A percentile compares a stretch with the other conserved stretches of the same genome.
phyloP scores from a whole-genome alignment of 2,797 vertebrate species.

The Hozukius guyotensis region DNA sequence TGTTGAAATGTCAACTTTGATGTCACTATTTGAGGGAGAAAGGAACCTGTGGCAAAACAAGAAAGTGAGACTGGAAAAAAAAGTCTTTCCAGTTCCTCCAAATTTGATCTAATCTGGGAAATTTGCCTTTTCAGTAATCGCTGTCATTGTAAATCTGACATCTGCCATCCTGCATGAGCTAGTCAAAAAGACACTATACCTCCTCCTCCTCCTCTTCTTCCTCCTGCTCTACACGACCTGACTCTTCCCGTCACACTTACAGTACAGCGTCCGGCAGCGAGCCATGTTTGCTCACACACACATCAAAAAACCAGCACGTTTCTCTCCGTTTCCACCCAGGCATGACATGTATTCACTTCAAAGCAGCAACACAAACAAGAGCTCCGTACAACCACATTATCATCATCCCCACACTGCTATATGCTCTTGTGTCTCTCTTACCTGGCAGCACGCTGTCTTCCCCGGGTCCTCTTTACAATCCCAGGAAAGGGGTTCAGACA shows the following conservation, averaged over 20 bases:
- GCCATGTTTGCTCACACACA: slow-evolving; percentile 16
- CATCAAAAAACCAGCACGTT: slow-evolving; percentile 10
- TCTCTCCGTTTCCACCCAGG: slow-evolving; percentile 17
- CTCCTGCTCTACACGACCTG: slow-evolving; percentile 13
- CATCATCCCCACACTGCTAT: background rate
- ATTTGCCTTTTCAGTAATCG: background rate
- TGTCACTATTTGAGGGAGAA: background rate
- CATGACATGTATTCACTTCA: slow-evolving; percentile 18
- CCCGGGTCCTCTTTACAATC: slow-evolving; percentile 73
- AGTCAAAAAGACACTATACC: slow-evolving; percentile 32
- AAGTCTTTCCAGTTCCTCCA: background rate
- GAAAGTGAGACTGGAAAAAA: background rate
- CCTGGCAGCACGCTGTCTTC: slow-evolving; percentile 74
- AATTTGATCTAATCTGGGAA: background rate
- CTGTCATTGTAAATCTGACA: slow-evolving; percentile 15
- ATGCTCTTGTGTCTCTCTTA: slow-evolving; percentile 61
- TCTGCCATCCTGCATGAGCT: slow-evolving; percentile 71
- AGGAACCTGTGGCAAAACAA: background rate
- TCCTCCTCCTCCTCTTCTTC: slow-evolving; percentile 16
- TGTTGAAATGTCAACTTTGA: background rate
- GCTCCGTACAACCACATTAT: slow-evolving; percentile 11
- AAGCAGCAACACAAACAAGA: slow-evolving; percentile 21
- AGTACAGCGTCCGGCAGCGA: slow-evolving; percentile 8
- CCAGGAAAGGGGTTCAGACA: slow-evolving; percentile 62
- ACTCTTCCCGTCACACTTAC: slow-evolving; percentile 48